Base-by-base conservation (phyloP, 2,113 vertebrate species). In the Corythornis madagascariensis region DNA sequence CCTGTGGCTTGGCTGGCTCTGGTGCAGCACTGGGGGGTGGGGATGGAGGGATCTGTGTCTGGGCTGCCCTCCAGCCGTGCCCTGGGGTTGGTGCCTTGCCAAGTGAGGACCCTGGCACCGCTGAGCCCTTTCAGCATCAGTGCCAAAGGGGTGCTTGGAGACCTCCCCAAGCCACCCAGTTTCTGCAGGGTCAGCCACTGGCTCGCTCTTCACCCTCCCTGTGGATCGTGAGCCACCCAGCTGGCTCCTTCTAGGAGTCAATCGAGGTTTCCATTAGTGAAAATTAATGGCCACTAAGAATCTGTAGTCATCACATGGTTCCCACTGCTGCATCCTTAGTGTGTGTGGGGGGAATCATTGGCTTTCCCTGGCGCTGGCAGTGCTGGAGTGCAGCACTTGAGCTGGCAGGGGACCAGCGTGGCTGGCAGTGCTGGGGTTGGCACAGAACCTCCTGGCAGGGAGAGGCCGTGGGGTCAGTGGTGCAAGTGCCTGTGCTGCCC, bases 151-250 rank as follows among this genome's bases (percentile, higher is more conserved):
- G 9, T 1, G 3, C 33, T 50, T 1, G 1, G 2, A 20, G 43
- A 26, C 38, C 17, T 56, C 69, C 52, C 35, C 16, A 10, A 10
- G 17, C 33, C 25, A 1, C 45, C 57, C 7, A 0, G 0, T 40
- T 38, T 13, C 67, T 50, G 28, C 10, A 16, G n/a, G 50, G 25
- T 7, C 42, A 16, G 28, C 35, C 14, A 0, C 26, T 4, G 22
- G 9, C 53, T 66, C n/a, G 56, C 50, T 13, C 67, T 38, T 16
- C 43, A 31, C 25, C 33, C 4, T 0, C 50, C 9, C 7, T 0
- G 0, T 2, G 33, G 33, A 31, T 8, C 3, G 0, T 5, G 76
- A 90, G 56, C 59, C 61, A 11, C 6, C 29, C 0, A 0, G 16
- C 10, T 2, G 1, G 40, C 50, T 83, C 77, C 69, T 91, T 86